A percentile compares a stretch with the other conserved stretches of the same genome.
These are phyloP conservation scores for Cygnus olor DNA, from an alignment of 2,797 vertebrate species.

Conservation along the genomic window DNA sequence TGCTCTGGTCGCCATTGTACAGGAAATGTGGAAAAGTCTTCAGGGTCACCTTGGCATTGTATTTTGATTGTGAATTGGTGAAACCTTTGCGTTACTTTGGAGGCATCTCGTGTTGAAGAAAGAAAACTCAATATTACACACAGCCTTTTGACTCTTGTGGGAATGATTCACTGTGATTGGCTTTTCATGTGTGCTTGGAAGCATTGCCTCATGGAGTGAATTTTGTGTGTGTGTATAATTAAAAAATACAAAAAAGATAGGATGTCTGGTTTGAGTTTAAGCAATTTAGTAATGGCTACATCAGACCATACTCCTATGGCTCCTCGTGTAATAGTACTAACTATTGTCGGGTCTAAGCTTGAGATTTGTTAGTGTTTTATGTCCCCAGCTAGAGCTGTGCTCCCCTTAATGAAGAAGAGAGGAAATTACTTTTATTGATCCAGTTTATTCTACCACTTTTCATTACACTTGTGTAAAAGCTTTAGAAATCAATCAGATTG, in stretches of 20 bases:
- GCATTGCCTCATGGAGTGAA: not conserved
- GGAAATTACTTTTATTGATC: slow-evolving; percentile 13
- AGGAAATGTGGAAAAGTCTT: not conserved
- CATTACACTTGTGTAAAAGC: not conserved
- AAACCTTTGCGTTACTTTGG: not conserved
- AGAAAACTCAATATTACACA: not conserved
- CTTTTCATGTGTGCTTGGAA: not conserved
- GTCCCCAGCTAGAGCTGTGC: not conserved
- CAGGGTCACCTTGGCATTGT: not conserved
- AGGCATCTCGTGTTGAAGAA: not conserved
- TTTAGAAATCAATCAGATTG: not conserved
- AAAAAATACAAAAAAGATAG: not conserved
- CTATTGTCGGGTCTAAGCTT: not conserved
- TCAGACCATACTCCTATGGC: not conserved
- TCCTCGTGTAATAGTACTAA: not conserved
- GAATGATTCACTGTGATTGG: not conserved
- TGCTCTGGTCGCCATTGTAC: not conserved
- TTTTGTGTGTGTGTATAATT: not conserved
- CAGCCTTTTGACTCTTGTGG: not conserved
- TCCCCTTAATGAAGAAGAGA: not conserved
- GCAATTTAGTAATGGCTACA: not conserved
- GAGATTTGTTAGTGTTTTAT: not conserved
- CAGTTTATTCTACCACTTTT: slow-evolving; percentile 7
- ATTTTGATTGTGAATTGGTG: not conserved
- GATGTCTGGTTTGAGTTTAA: not conserved